A percentile compares a stretch with the other conserved stretches of the same genome.
phyloP scores from a whole-genome alignment of 2,113 vertebrate genomes.

The Cisticola juncidis region DNA sequence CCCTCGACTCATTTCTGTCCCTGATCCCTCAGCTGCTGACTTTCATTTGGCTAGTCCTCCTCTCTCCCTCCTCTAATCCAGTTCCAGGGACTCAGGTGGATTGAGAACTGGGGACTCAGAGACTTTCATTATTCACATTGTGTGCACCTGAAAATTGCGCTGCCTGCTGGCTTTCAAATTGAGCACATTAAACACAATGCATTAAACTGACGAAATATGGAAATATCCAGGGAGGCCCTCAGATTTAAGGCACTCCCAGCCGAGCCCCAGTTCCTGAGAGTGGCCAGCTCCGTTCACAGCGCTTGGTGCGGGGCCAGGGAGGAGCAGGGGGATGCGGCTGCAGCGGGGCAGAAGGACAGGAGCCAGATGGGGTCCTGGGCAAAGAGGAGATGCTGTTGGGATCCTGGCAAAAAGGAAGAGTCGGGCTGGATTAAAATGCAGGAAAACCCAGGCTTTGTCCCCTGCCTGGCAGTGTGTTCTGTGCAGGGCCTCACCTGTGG shows the following conservation, averaged over 20 bases:
- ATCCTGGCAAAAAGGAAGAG: neutral
- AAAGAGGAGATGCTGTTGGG: neutral
- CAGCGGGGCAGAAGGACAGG: neutral
- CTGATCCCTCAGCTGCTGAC: neutral
- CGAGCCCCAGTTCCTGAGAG: neutral
- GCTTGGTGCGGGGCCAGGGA: neutral
- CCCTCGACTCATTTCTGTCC: neutral
- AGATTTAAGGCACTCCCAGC: neutral
- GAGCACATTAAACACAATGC: constrained; percentile 20
- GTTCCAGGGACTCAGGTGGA: constrained; percentile 28
- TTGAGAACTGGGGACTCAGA: neutral
- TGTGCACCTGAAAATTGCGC: constrained; percentile 25
- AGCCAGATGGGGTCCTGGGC: neutral
- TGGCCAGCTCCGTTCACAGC: neutral
- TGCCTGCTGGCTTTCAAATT: constrained; percentile 41
- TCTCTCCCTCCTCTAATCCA: neutral
- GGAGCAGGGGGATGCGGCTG: neutral
- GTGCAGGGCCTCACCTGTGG: neutral
- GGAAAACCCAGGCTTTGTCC: neutral
- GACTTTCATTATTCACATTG: neutral
- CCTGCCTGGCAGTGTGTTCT: fast-evolving
- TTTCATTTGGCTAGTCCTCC: neutral
- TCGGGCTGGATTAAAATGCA: neutral
- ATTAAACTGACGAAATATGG: constrained; percentile 23
- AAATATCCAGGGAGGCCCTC: constrained; percentile 2